Percentiles rank a stretch among this genome's conserved stretches.
phyloP scores from a whole-genome alignment of 1,140 invertebrate genomes.

The Megalopta genalis region DNA sequence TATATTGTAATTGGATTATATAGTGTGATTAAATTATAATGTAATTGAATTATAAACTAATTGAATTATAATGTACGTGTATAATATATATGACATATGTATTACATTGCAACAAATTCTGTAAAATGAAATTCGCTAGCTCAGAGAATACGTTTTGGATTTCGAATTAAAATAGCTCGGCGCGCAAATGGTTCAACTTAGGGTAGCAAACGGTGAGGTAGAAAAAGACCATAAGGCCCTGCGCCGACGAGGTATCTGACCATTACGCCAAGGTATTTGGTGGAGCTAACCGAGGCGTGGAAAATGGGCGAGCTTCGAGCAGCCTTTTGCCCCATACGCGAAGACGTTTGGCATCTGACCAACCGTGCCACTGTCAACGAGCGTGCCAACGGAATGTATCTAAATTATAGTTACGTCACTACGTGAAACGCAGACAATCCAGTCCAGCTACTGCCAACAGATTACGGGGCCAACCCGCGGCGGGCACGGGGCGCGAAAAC shows the following conservation, averaged over 20 bases:
- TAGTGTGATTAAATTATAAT: too few species aligned
- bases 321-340: constrained; percentile 38
- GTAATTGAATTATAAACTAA: too few species aligned
- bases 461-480: constrained; percentile 44
- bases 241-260: constrained; percentile 18
- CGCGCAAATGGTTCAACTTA: background rate
- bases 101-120: too few species aligned
- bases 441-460: constrained; percentile 59
- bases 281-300: constrained; percentile 41
- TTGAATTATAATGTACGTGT: too few species aligned
- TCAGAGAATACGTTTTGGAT: too few species aligned
- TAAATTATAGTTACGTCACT: constrained; percentile 67
- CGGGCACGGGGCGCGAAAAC: constrained; percentile 10
- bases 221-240: too few species aligned
- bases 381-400: constrained; percentile 65
- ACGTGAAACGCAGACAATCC: constrained; percentile 44
- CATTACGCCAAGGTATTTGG: constrained; percentile 24
- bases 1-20: too few species aligned
- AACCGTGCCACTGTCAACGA: constrained; percentile 60
- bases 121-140: too few species aligned
- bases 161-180: too few species aligned
- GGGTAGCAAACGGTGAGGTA: background rate
- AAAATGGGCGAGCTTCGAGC: constrained; percentile 36
- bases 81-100: too few species aligned
- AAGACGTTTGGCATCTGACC: constrained; percentile 61